Base-by-base conservation (phyloP, 2,113 vertebrate genomes). In the Cacatua alba region DNA sequence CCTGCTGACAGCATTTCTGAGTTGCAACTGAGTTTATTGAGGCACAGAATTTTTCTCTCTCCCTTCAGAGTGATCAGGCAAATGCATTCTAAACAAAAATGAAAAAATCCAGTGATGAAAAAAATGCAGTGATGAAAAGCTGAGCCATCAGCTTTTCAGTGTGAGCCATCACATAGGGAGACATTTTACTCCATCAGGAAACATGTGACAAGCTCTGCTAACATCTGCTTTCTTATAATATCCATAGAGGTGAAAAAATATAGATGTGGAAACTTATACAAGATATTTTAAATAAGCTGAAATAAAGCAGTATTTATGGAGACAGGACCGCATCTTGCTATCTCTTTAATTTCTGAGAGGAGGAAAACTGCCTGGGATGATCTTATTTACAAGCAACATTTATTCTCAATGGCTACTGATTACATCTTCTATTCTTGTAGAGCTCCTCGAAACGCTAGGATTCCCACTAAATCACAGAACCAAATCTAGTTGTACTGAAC, bases 371-470 rank as follows among this genome's bases (percentile, higher is more conserved):
- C 25, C 55, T 37, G 46, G 33, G 19, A 33, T 79, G 41, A 77
- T 60, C 11, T 65, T 88, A 87, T 90, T 90, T 96, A 24, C 25
- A 70, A 80, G 21, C 19, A 95, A 83, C 20, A 20, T 82, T 67
- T 93, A 46, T 86, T 95, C 20, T 75, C 68, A 90, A 18, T 49
- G 89, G 37, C n/a, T 86, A 70, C 49, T 90, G 82, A 82, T 88
- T 88, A 33, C 53, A 63, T 39, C 21, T 86, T 79, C 43, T 76
- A 7, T 68, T 92, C 63, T 26, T 53, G 44, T 37, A 57, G 28
- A 90, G 4, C n/a, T 80, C 24, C 21, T 62, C 26, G 75, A 79
- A 87, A 64, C 16, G 35, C 59, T 53, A 70, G 24, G 16, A 62
- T 89, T 91, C 84, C 60, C 48, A 71, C 76, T 72, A 82, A 80